phyloP scores from a whole-genome alignment of 2,113 vertebrate genomes.

The Dicrurus megarhynchus region DNA sequence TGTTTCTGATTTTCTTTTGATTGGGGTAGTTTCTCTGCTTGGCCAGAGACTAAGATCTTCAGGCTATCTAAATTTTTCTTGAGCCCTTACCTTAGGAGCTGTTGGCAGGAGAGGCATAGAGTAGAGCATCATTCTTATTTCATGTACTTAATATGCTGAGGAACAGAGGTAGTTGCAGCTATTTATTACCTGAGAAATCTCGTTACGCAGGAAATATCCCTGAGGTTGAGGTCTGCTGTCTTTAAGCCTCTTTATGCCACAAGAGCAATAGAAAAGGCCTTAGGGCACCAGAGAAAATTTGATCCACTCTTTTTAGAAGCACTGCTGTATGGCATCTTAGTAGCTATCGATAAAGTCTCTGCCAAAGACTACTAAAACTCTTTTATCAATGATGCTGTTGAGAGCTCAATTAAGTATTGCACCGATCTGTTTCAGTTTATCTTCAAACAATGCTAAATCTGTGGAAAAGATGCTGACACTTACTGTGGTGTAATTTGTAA shows the following conservation, averaged over 20 bases:
- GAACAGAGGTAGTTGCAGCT: background rate
- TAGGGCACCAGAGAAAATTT: background rate
- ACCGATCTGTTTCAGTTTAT: slow-evolving; percentile 18
- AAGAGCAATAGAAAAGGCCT: slow-evolving; percentile 9
- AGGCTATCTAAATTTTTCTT: background rate
- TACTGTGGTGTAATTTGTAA: background rate
- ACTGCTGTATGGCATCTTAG: background rate
- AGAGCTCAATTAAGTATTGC: slow-evolving; percentile 29
- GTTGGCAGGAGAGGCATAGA: background rate
- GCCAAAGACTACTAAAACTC: background rate
- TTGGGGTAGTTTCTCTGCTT: background rate
- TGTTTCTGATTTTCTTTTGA: background rate
- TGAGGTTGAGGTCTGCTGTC: background rate
- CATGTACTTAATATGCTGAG: background rate
- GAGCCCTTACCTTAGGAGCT: background rate
- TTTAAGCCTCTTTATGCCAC: slow-evolving; percentile 7
- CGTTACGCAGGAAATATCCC: background rate
- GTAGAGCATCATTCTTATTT: background rate
- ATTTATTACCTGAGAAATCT: slow-evolving; percentile 30
- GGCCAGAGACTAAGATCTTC: background rate
- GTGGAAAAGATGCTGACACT: slow-evolving; percentile 36
- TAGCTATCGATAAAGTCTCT: background rate
- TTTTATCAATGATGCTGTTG: slow-evolving; percentile 1
- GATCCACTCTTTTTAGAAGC: background rate
- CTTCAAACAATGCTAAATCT: slow-evolving; percentile 50